Percentiles rank a stretch among this genome's conserved stretches.
These are phyloP conservation scores for Diabrotica virgifera DNA, from an alignment of 1,140 invertebrate species.

Conservation along the genomic window DNA sequence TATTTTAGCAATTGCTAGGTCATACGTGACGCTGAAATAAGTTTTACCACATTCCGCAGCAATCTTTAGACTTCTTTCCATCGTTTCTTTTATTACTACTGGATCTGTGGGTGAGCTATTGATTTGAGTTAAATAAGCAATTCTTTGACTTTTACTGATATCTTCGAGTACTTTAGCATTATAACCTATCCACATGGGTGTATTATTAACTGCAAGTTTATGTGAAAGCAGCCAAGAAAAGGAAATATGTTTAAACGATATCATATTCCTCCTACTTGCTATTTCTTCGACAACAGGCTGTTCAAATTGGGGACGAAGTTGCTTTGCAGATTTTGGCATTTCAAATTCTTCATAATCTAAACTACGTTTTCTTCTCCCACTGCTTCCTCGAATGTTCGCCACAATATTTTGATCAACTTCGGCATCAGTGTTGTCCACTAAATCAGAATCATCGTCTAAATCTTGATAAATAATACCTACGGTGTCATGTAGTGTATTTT, in stretches of 20 bases:
- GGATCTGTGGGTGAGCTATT: slow-evolving; percentile 23
- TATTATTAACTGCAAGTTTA: slow-evolving; percentile 10
- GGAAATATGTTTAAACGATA: not conserved
- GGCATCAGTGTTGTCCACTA: slow-evolving; percentile 48
- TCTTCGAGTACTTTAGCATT: slow-evolving; percentile 17
- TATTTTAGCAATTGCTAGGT: slow-evolving; percentile 46
- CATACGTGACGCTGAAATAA: slow-evolving; percentile 40
- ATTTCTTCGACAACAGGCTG: not conserved
- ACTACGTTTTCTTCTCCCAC: slow-evolving; percentile 14
- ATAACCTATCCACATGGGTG: slow-evolving; percentile 43
- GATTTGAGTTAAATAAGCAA: slow-evolving; percentile 29
- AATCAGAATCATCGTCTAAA: too few relatives aligned
- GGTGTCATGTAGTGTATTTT: not conserved
- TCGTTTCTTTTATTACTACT: slow-evolving; percentile 31
- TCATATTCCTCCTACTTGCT: not conserved
- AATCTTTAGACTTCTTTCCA: slow-evolving; percentile 22
- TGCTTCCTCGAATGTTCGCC: slow-evolving; percentile 24
- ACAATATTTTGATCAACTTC: slow-evolving; percentile 41
- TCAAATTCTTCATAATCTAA: slow-evolving; percentile 7
- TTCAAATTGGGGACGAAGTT: slow-evolving; percentile 9
- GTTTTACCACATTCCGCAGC: slow-evolving; percentile 21
- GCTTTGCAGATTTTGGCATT: slow-evolving; percentile 3
- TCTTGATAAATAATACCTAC: too few relatives aligned
- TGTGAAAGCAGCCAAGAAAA: slow-evolving; percentile 24
- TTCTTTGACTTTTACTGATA: slow-evolving; percentile 13